Conservation (phyloP, 2,888 invertebrate genomes). For the Lasioglossum morio region DNA sequence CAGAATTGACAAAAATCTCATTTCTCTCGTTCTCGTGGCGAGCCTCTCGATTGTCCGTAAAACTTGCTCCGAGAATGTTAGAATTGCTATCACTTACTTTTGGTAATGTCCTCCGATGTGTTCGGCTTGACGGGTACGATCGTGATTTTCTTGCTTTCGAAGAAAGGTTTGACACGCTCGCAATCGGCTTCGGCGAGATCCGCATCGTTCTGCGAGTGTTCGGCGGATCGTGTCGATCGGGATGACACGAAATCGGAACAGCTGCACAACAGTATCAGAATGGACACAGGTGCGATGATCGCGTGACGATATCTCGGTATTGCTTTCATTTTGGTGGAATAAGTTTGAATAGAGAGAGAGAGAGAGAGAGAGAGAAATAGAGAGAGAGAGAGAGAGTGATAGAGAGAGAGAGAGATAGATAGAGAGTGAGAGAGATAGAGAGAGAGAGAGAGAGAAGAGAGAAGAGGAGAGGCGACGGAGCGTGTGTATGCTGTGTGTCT, state of each 20-base stretch:
- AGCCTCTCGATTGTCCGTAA: not conserved
- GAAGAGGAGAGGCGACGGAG: too few species aligned
- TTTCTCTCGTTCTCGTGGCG: too few species aligned
- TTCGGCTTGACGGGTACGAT: conserved; percentile 53
- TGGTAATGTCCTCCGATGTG: conserved; percentile 53
- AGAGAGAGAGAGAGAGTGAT: not conserved
- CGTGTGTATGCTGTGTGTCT: too few species aligned
- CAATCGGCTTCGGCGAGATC: conserved; percentile 60
- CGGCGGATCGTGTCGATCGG: conserved; percentile 71
- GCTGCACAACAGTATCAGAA: conserved; percentile 65
- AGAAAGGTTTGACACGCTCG: conserved; percentile 75
- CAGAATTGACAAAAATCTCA: too few species aligned
- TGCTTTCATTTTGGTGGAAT: conserved; percentile 67
- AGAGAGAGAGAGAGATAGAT: too few species aligned
- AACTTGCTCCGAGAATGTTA: not conserved
- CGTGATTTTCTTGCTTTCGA: conserved; percentile 77
- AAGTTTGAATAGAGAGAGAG: conserved; percentile 13
- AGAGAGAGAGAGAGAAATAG: not conserved
- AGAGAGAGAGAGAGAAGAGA: not conserved
- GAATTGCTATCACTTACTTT: conserved; percentile 70
- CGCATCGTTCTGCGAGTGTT: conserved; percentile 58
- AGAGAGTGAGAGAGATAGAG: not conserved
- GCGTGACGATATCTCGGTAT: conserved; percentile 48
- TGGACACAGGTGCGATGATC: conserved; percentile 57
- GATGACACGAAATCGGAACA: conserved; percentile 70